Evolutionary conservation across 37 sponge, comb jelly and placozoan species (phyloP), one percentile per base, ranked within the genome.

Genomic region (Eunapius fragilis): DNA sequence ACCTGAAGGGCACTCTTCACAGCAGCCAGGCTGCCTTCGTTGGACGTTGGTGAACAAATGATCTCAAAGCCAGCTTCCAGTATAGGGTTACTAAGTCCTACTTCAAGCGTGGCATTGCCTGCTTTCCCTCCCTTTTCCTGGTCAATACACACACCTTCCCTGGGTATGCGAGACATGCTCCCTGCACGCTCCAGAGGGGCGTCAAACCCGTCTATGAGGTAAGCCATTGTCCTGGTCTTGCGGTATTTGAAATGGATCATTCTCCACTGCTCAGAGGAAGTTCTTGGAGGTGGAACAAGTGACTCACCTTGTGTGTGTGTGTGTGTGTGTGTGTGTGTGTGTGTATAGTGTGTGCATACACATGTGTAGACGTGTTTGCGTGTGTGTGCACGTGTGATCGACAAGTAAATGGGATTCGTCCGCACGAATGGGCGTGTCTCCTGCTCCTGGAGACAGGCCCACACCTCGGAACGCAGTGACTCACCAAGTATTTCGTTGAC

Each of bases 31-130:
- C 77, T 67, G 6, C 79, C 80, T 1, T 71, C 38, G 12, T 6
- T 41, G 22, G 85, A 70, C 1, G 90, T 88, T 9, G 93, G 88
- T 3, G 92, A 73, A 32, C 90, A 89, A 79, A 96, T 89, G 69
- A 96, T 82, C 84, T 96, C 92, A 47, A 93, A 85, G 19, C 94
- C 94, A 0, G 94, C 87, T 79, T 89, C 89, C 76, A 96, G 77
- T 35, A 96, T 82, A 25, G 87, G 86, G 80, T 91, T 91, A 72
- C 91, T 83, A 13, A 96, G 84, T 7, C 93, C 89, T 22, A 96
- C 93, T 76, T 96, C 94, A 9, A 93, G 76, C 14, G 90, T 85
- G 33, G 90, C 90, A 6, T 80, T 69, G 9, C 41, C 82, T 2
- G 85, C 58, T 25, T 68, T 70, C 11, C 78, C 77, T 41, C 85